Percentiles rank a stretch among this genome's conserved stretches.
phyloP scores from a whole-genome alignment of 2,113 vertebrate genomes.

The Xiphophorus couchianus region DNA sequence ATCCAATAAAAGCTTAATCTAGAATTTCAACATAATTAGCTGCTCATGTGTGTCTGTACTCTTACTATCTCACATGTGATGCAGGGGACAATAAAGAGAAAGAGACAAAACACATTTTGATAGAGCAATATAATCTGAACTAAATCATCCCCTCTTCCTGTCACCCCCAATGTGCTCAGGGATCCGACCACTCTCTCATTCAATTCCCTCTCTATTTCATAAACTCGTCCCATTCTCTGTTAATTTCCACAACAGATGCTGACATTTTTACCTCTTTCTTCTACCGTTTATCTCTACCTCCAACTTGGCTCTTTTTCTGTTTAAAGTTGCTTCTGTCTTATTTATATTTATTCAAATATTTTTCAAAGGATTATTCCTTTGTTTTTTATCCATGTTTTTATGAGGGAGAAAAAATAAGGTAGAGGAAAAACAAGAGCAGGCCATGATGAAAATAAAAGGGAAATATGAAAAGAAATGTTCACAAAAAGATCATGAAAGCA shows the following conservation, averaged over 20 bases:
- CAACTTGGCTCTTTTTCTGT: no score
- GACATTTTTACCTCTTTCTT: constrained; percentile 58
- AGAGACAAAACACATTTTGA: background rate
- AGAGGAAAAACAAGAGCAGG: background rate
- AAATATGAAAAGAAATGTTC: no score
- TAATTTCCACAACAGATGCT: constrained; percentile 81
- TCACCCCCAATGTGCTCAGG: constrained; percentile 77
- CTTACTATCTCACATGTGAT: no score
- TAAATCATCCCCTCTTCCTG: constrained; percentile 76
- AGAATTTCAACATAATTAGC: background rate
- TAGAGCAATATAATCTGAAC: constrained; percentile 88
- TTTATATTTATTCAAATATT: background rate
- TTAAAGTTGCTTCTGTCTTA: background rate
- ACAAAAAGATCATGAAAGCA: no score
- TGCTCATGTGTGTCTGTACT: background rate
- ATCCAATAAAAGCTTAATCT: background rate
- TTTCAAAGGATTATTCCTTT: no score
- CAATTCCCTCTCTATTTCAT: constrained; percentile 22
- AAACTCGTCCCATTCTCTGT: constrained; percentile 58
- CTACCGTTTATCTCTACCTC: background rate
- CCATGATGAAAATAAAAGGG: background rate
- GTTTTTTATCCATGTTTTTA: no score
- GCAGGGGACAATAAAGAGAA: no score
- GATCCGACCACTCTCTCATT: constrained; percentile 9
- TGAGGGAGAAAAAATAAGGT: no score